Evolutionary conservation across 2,797 vertebrate species (phyloP), one percentile per base, ranked within the genome.

Genomic region (Falco cherrug): DNA sequence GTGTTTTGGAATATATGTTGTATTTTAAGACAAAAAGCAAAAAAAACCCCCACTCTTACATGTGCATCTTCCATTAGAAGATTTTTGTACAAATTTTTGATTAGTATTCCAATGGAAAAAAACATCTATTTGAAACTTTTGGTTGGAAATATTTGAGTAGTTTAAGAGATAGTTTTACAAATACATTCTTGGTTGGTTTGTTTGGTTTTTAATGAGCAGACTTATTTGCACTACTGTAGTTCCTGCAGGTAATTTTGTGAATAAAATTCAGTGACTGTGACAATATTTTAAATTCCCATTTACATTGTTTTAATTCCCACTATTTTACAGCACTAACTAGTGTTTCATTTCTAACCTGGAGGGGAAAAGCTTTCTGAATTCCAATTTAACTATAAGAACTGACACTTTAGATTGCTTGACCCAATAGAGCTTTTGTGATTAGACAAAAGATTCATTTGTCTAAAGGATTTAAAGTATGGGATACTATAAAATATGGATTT

Each of bases 401-500:
- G 84, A 90, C 70, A 87, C 89, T 90, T 93, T 16, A 82, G 84
- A 65, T 97, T 97, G 68, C 68, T 97, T 96, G 43, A 61, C 81
- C 75, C 86, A 95, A n/a, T 56, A 56, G 15, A 93, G 33, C 37
- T 97, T 97, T 95, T 65, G 71, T 95, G 91, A 94, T 96, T 97
- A 89, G 94, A 97, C 73, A 96, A 97, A 89, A 95, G 81, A 97
- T 97, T 97, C 70, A 97, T 97, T 98, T 97, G 95, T 96, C 81
- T 92, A 96, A 96, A 97, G 80, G 85, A 90, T 94, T 97, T 97
- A 84, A 97, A 95, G 84, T 93, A 86, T 91, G 87, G 91, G 82
- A 84, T 96, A 93, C 69, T 97, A 92, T 97, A 97, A 97, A 98
- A 97, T 97, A 96, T 95, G 79, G 93, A 97, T 97, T 98, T 98